phyloP scores from a whole-genome alignment of 2,888 invertebrate species.

The Thecophora atra region DNA sequence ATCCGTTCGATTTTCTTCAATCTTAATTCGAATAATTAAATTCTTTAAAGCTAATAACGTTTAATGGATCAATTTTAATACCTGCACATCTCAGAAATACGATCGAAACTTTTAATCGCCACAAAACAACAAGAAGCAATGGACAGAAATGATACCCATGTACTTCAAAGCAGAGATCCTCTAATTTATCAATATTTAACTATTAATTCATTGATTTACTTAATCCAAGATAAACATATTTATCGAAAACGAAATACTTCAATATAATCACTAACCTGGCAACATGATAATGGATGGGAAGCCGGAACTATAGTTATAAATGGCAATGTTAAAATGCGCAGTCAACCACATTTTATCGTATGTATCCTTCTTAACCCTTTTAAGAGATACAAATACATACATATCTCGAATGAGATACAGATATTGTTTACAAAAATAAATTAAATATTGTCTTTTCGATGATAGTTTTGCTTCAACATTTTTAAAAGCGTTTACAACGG shows the following conservation, averaged over 20 bases:
- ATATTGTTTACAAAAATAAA: too few species aligned
- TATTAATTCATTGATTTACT: slow-evolving; percentile 26
- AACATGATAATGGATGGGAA: slow-evolving; percentile 13
- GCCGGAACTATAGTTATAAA: slow-evolving; percentile 19
- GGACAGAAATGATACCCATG: slow-evolving; percentile 17
- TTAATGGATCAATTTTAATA: slow-evolving; percentile 26
- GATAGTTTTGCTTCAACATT: too few species aligned
- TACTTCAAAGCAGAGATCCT: slow-evolving; percentile 13
- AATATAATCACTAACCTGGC: slow-evolving; percentile 35
- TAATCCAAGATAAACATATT: slow-evolving; percentile 17
- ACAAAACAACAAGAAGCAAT: slow-evolving; percentile 20
- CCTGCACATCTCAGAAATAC: slow-evolving; percentile 27
- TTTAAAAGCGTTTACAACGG: too few species aligned
- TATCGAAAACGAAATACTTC: slow-evolving; percentile 24
- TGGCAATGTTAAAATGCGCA: slow-evolving; percentile 6
- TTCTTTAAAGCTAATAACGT: slow-evolving; percentile 30
- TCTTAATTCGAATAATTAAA: slow-evolving; percentile 33
- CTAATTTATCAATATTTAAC: slow-evolving; percentile 17
- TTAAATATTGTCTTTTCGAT: too few species aligned
- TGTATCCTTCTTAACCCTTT: not conserved
- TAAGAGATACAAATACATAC: slow-evolving; percentile 2
- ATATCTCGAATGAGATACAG: not conserved
- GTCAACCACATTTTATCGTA: slow-evolving; percentile 1
- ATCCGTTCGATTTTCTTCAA: slow-evolving; percentile 34
- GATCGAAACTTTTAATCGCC: slow-evolving; percentile 22